A percentile compares a stretch with the other conserved stretches of the same genome.
Conservation (phyloP, 92 coral and sea anemone genomes). For the Anthopleura xanthogrammica region DNA sequence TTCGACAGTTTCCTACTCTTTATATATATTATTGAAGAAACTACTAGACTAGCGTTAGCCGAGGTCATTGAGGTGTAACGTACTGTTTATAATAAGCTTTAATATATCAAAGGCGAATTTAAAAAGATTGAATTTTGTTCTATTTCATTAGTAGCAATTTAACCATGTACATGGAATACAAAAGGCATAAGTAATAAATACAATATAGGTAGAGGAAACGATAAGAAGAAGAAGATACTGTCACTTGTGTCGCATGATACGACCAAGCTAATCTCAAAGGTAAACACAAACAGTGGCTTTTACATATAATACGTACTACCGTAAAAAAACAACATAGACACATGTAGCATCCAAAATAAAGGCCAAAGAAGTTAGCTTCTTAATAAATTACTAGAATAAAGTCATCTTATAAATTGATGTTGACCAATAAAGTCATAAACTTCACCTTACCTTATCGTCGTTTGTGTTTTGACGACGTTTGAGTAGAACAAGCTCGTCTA, state of each 20-base stretch:
- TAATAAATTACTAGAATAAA: not conserved
- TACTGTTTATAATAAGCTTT: too few relatives aligned
- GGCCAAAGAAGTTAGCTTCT: not conserved
- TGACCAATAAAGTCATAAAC: not conserved
- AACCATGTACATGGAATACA: not conserved
- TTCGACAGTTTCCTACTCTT: too few relatives aligned
- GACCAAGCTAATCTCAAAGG: not conserved
- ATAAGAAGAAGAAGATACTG: not conserved
- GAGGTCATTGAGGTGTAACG: too few relatives aligned
- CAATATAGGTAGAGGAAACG: not conserved
- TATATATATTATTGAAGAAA: too few relatives aligned
- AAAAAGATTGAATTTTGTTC: not conserved
- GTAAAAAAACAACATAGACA: not conserved
- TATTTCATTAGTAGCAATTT: not conserved
- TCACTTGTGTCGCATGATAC: not conserved
- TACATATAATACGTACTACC: not conserved
- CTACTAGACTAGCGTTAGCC: too few relatives aligned
- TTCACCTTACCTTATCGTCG: conserved; percentile 20
- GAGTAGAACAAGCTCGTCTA: conserved; percentile 61
- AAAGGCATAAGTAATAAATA: not conserved
- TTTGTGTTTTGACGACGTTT: conserved; percentile 40
- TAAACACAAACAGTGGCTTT: not conserved
- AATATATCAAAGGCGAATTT: too few relatives aligned
- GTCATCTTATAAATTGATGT: conserved; percentile 24
- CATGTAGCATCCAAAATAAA: not conserved